Percentiles rank a stretch among this genome's conserved stretches.
These are phyloP conservation scores for Drosophila paramelanica DNA, from an alignment of 2,888 invertebrate species.

Conservation along the genomic window DNA sequence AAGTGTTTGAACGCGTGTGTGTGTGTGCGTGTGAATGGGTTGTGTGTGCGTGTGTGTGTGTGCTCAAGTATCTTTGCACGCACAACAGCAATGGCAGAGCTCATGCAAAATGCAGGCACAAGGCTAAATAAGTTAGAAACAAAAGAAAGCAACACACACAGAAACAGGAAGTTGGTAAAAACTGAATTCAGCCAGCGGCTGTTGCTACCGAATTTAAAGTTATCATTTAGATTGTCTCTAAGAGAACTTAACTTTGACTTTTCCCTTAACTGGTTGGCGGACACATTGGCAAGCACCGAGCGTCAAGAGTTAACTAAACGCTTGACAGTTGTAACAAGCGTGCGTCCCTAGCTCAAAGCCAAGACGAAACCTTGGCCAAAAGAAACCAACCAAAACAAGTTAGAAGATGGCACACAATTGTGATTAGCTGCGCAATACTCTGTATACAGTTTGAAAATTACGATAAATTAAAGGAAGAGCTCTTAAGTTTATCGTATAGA, in stretches of 20 bases:
- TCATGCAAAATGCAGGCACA: constrained; percentile 61
- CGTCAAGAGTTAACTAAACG: constrained; percentile 76
- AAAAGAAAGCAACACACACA: constrained; percentile 3
- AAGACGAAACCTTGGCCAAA: constrained; percentile 4
- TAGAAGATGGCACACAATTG: background rate
- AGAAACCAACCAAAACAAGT: constrained; percentile 12
- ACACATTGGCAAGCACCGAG: constrained; percentile 41
- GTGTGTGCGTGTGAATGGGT: background rate
- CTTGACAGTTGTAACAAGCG: constrained; percentile 72
- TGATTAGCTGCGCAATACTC: background rate
- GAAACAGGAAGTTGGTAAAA: constrained; percentile 5
- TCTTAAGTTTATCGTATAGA: no score
- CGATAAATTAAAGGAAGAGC: background rate
- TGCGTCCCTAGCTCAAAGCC: constrained; percentile 5
- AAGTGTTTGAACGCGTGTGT: constrained; percentile 16
- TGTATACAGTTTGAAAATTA: background rate
- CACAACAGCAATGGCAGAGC: constrained; percentile 25
- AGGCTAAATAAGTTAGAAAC: constrained; percentile 47
- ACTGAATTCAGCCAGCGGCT: constrained; percentile 10
- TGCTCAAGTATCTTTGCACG: constrained; percentile 4
- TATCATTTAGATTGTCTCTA: constrained; percentile 12
- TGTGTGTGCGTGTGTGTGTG: constrained; percentile 3
- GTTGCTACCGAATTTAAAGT: constrained; percentile 20
- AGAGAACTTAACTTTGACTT: constrained; percentile 15
- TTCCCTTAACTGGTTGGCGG: constrained; percentile 20